Conservation (phyloP, 2,797 vertebrate species). For the Lepus townsendii region DNA sequence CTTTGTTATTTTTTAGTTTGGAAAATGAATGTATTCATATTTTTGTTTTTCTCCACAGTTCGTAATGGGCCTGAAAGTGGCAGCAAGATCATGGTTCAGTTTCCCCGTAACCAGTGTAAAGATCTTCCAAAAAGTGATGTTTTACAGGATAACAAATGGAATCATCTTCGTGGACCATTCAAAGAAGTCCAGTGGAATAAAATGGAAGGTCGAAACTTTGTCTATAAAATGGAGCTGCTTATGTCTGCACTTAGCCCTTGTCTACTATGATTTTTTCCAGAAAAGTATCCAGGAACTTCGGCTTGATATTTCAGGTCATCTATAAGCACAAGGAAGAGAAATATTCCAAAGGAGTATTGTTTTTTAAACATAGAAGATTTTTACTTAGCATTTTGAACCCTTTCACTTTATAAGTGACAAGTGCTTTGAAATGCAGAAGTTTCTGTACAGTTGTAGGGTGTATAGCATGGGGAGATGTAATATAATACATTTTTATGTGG, state of each 20-base stretch:
- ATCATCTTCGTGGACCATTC: constrained; percentile 94
- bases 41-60: constrained; percentile 87
- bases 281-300: not conserved
- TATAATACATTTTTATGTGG: constrained; percentile 60
- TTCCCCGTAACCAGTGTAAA: constrained; percentile 95
- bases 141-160: constrained; percentile 97
- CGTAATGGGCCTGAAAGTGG: constrained; percentile 96
- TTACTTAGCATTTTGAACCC: constrained; percentile 46
- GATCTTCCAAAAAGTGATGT: constrained; percentile 96
- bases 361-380: constrained; percentile 38
- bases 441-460: constrained; percentile 51
- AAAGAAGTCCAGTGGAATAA: constrained; percentile 97
- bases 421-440: constrained; percentile 57
- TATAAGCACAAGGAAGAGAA: constrained; percentile 56
- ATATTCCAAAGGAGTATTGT: constrained; percentile 35
- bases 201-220: constrained; percentile 99
- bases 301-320: rapidly evolving
- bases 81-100: constrained; percentile 96
- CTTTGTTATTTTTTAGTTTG: constrained; percentile 3
- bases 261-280: constrained; percentile 73
- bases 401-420: constrained; percentile 76
- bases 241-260: constrained; percentile 97
- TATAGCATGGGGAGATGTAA: constrained; percentile 35
- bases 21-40: not conserved
- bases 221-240: constrained; percentile 99